phyloP scores from a whole-genome alignment of 2,797 vertebrate genomes.

The Lepilemur septentrionalis region DNA sequence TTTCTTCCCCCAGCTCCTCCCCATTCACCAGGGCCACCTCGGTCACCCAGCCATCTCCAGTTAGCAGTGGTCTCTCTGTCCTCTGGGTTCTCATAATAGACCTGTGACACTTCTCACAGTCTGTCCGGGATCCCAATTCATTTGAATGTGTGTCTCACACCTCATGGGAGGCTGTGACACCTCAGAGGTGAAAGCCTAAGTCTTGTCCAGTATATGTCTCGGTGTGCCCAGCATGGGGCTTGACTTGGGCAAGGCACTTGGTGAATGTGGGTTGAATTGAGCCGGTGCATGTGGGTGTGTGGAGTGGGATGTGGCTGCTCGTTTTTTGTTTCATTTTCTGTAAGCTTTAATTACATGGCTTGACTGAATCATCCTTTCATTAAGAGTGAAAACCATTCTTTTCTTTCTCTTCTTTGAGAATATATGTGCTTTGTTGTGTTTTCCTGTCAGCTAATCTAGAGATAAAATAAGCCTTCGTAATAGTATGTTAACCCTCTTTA shows the following conservation, averaged over 20 bases:
- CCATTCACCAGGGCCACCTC: neutral
- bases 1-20: neutral
- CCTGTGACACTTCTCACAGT: neutral
- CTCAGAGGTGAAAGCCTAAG: neutral
- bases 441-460: slow-evolving; percentile 42
- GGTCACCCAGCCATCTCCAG: neutral
- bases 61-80: neutral
- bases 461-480: neutral
- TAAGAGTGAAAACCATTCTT: neutral
- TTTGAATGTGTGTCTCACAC: neutral
- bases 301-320: neutral
- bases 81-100: neutral
- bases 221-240: neutral
- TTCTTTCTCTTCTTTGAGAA: neutral
- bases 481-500: neutral
- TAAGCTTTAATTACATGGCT: slow-evolving; percentile 39
- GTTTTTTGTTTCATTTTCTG: slow-evolving; percentile 20
- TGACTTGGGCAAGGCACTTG: neutral
- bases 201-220: neutral
- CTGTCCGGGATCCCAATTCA: neutral
- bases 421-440: neutral
- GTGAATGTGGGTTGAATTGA: neutral
- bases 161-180: neutral
- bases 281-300: slow-evolving; percentile 20
- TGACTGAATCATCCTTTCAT: slow-evolving; percentile 29